These are phyloP conservation scores for Adoxophyes honmai DNA, from an alignment of 1,140 invertebrate species.

Conservation along the genomic window DNA sequence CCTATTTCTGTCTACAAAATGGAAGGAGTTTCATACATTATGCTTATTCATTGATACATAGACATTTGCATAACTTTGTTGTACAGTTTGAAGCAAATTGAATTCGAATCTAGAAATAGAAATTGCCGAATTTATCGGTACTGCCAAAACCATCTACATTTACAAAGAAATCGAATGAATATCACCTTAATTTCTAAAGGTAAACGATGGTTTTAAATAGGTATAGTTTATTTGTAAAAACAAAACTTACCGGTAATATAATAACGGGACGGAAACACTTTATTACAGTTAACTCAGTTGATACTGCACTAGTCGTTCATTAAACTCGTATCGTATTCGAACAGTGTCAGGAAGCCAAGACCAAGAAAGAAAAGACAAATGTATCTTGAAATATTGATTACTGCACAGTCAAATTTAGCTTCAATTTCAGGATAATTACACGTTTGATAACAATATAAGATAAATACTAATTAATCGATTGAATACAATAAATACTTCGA, in stretches of 20 bases:
- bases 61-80: not conserved
- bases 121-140: not conserved
- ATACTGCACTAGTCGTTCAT: not conserved
- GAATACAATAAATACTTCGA: not conserved
- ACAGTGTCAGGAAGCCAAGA: not conserved
- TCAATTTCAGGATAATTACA: not conserved
- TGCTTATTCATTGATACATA: not conserved
- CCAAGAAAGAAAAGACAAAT: not conserved
- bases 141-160: too few species aligned
- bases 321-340: not conserved
- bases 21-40: not conserved
- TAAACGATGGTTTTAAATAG: too few species aligned
- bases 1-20: not conserved
- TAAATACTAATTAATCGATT: not conserved
- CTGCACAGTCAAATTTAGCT: not conserved
- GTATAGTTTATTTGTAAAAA: too few species aligned
- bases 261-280: slow-evolving; percentile 1
- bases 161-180: too few species aligned
- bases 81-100: not conserved
- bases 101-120: not conserved
- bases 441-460: not conserved
- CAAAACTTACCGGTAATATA: not conserved
- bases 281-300: slow-evolving; percentile 1
- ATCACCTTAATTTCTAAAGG: too few species aligned
- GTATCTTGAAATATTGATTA: not conserved